These are phyloP conservation scores for Nanorana parkeri DNA, from an alignment of 2,113 vertebrate genomes.

Conservation along the genomic window DNA sequence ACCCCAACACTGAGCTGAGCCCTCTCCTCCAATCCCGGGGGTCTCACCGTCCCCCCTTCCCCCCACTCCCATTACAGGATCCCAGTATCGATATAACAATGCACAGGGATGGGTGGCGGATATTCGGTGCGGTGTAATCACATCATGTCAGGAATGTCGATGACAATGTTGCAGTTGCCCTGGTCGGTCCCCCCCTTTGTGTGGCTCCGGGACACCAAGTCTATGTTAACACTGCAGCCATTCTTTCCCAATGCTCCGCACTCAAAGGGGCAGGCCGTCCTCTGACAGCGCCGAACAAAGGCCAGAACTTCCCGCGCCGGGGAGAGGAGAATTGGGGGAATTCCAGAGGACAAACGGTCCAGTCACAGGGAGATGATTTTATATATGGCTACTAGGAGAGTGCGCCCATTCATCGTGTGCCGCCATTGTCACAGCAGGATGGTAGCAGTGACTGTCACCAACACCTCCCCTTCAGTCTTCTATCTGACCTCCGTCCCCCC, in stretches of 20 bases:
- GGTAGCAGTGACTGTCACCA: too few relatives aligned
- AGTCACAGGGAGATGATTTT: too few relatives aligned
- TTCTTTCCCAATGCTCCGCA: slow-evolving; percentile 18
- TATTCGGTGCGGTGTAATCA: neutral
- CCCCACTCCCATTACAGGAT: neutral
- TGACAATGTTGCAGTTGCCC: neutral
- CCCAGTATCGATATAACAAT: neutral
- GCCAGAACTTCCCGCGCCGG: neutral
- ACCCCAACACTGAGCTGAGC: too few relatives aligned
- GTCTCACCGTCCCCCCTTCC: too few relatives aligned
- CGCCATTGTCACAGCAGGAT: too few relatives aligned
- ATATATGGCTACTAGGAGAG: too few relatives aligned
- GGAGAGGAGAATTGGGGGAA: neutral
- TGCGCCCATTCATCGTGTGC: too few relatives aligned
- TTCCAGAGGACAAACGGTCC: neutral
- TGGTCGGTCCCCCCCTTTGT: neutral
- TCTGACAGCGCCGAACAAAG: neutral
- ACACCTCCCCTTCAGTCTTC: too few relatives aligned
- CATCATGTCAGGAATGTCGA: neutral
- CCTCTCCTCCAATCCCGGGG: too few relatives aligned
- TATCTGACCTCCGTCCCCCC: too few relatives aligned
- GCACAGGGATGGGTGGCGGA: too few relatives aligned
- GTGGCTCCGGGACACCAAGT: slow-evolving; percentile 6
- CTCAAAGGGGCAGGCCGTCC: neutral
- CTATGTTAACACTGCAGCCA: slow-evolving; percentile 6